phyloP scores from a whole-genome alignment of 1,140 invertebrate genomes.

The Aphis gossypii region DNA sequence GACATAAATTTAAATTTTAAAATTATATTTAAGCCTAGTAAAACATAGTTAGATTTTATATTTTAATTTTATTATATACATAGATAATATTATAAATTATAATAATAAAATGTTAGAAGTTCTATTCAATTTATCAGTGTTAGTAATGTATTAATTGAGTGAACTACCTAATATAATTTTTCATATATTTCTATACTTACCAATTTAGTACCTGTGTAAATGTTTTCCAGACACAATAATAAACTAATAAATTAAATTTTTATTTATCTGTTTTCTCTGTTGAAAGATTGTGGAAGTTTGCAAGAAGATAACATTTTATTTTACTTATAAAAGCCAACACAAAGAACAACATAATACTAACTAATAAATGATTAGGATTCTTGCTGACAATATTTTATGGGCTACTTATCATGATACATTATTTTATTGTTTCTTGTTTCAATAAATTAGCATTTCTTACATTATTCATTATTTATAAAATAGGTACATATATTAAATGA shows the following conservation, averaged over 20 bases:
- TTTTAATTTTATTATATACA: no score
- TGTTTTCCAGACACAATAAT: neutral
- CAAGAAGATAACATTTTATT: neutral
- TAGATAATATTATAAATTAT: no score
- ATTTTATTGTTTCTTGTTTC: neutral
- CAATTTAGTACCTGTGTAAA: neutral
- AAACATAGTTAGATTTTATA: no score
- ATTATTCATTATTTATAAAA: conserved; percentile 6
- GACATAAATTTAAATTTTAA: no score
- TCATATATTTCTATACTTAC: neutral
- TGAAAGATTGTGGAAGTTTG: neutral
- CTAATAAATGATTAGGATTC: neutral
- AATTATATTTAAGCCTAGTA: no score
- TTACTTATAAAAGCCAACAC: neutral
- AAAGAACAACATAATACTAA: neutral
- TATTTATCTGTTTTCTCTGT: neutral
- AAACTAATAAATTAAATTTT: neutral
- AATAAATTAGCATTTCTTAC: neutral
- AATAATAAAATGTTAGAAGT: no score
- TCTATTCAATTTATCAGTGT: no score
- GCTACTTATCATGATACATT: neutral
- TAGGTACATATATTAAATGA: neutral
- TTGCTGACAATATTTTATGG: neutral
- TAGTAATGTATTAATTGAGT: neutral
- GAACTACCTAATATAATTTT: neutral